phyloP scores from a whole-genome alignment of 2,888 invertebrate genomes.

The Aspidiotus rigidus region DNA sequence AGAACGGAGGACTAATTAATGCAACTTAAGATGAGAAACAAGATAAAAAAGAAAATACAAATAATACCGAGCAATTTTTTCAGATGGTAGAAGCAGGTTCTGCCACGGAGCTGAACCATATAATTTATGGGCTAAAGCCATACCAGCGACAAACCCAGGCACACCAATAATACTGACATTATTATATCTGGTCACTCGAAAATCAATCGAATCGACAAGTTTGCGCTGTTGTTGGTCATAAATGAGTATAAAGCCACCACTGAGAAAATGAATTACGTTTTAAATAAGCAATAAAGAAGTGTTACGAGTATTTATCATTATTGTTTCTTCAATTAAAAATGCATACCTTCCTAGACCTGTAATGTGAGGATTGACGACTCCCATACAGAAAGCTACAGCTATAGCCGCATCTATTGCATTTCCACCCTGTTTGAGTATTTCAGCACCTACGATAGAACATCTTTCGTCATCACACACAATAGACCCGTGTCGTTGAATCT shows the following conservation, averaged over 20 bases:
- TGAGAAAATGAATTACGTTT: not conserved
- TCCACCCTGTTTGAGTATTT: slow-evolving; percentile 59
- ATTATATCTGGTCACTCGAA: slow-evolving; percentile 43
- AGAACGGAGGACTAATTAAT: too few relatives aligned
- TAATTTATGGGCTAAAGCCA: slow-evolving; percentile 49
- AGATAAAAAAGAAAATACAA: slow-evolving; percentile 13
- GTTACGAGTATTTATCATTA: not conserved
- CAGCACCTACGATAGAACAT: slow-evolving; percentile 63
- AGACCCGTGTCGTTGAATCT: slow-evolving; percentile 66
- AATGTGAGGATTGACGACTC: slow-evolving; percentile 61
- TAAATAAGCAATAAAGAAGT: too few relatives aligned
- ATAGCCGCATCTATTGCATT: slow-evolving; percentile 68
- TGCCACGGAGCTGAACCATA: slow-evolving; percentile 53
- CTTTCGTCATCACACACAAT: slow-evolving; percentile 59
- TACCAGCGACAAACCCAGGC: slow-evolving; percentile 53
- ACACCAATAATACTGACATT: slow-evolving; percentile 41
- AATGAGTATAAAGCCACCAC: slow-evolving; percentile 63
- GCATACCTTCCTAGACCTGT: slow-evolving; percentile 68
- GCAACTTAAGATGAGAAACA: not conserved
- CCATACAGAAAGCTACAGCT: slow-evolving; percentile 62
- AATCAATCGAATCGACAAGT: slow-evolving; percentile 52
- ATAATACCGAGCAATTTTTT: slow-evolving; percentile 48
- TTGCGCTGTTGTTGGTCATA: slow-evolving; percentile 57
- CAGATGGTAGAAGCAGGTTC: slow-evolving; percentile 51
- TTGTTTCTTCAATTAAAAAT: not conserved